Conservation (phyloP, 2,797 vertebrate genomes). For the Sorex maritimensis region DNA sequence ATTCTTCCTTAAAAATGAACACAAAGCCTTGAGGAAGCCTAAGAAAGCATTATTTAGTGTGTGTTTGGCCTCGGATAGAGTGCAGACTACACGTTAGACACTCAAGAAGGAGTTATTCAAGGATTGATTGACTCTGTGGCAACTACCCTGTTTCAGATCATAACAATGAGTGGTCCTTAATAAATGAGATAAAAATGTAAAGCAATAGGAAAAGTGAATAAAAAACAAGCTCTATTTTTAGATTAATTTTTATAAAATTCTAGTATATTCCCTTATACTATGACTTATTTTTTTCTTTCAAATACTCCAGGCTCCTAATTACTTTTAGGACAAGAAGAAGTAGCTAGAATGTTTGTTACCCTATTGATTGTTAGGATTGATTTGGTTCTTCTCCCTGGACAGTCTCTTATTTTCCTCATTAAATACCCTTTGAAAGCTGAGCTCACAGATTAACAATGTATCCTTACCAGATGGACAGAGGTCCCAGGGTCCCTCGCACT, state of each 20-base stretch:
- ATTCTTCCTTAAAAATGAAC: slow-evolving; percentile 50
- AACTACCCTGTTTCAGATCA: neutral
- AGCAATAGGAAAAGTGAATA: neutral
- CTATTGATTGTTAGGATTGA: neutral
- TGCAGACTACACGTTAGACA: neutral
- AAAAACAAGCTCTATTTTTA: neutral
- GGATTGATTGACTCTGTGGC: slow-evolving; percentile 16
- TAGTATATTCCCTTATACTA: neutral
- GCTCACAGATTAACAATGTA: neutral
- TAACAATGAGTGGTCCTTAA: neutral
- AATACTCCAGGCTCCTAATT: neutral
- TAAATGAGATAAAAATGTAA: slow-evolving; percentile 25
- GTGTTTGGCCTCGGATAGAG: neutral
- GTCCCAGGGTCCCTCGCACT: neutral
- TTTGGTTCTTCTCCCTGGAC: neutral
- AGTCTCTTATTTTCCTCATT: slow-evolving; percentile 4
- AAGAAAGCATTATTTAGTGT: slow-evolving; percentile 45
- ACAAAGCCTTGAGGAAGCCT: neutral
- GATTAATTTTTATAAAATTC: neutral
- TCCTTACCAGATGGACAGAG: neutral
- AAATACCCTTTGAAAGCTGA: slow-evolving; percentile 8
- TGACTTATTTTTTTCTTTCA: neutral
- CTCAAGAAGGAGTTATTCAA: neutral
- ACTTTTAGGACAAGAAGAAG: neutral
- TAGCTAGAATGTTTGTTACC: neutral